Evolutionary conservation across 2,888 invertebrate genomes (phyloP), one percentile per base, ranked within the genome.

Genomic region (Gymnocheta viridis): DNA sequence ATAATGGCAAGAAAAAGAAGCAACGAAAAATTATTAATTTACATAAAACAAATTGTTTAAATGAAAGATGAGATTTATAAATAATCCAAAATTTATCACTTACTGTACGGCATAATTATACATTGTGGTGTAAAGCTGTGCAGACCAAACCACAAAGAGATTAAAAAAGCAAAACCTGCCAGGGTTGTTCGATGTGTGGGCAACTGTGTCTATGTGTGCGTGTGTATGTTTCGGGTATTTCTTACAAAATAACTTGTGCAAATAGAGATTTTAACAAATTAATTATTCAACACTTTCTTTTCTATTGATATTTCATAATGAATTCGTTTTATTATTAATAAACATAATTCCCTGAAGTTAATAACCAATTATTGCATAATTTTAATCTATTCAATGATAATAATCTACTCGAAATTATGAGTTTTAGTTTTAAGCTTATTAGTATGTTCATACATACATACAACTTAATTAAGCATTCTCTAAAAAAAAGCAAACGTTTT

Each of bases 251-350:
- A 9, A 4, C 1, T 17, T n/a, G n/a, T 44, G 6, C 9, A 58
- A 22, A 24, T 22, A 17, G 44, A 19, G 10, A 17, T 38, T 12
- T 22, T 3, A 22, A 6, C 10, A 6, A 51, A 47, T 47, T 41
- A 62, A 64, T 29, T 67, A 56, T 60, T 44, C 24, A 58, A 77
- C 19, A 77, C 77, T 77, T 77, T 77, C 77, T 67, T 60, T 77
- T 77, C 49, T 12, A 14, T 77, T 56, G 24, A 35, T 19, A 56
- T 47, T 47, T 66, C 19, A 24, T 32, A 76, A 54, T 54, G 1
- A 54, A 49, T 73, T 49, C 4, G 7, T 22, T 58, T 72, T 58
- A 29, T 44, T 44, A 58, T 17, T 27, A 41, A 41, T 22, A 9
- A 19, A 51, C 44, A 64, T 44, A 32, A 64, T 35, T 4, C 12